These are phyloP conservation scores for Dinothrombium tinctorium DNA, from an alignment of 1,140 invertebrate species.

Conservation along the genomic window DNA sequence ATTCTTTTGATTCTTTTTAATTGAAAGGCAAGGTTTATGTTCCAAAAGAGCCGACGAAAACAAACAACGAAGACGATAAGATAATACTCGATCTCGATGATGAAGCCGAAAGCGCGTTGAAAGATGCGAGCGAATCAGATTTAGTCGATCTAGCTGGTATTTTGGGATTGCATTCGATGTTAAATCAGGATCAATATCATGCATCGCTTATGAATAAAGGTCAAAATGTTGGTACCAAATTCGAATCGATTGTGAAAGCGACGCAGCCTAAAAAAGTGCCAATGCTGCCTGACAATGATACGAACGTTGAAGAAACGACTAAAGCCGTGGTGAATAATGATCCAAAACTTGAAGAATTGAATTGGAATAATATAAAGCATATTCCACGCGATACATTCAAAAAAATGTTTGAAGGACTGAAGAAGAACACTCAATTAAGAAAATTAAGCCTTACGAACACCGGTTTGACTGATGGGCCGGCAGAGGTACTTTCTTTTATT, in stretches of 20 bases:
- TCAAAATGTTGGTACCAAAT: conserved; percentile 33
- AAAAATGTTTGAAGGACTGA: conserved; percentile 61
- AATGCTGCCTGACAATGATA: conserved; percentile 60
- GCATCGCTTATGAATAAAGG: conserved; percentile 77
- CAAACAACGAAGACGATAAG: conserved; percentile 24
- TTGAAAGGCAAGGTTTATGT: conserved; percentile 36
- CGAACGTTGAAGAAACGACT: conserved; percentile 72
- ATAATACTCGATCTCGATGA: conserved; percentile 78
- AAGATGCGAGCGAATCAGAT: conserved; percentile 78
- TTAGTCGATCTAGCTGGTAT: conserved; percentile 98
- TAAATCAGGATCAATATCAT: conserved; percentile 99
- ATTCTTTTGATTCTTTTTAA: neutral
- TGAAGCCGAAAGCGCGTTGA: conserved; percentile 82
- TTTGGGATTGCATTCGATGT: conserved; percentile 96
- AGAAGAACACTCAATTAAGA: conserved; percentile 71
- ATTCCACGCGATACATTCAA: conserved; percentile 88
- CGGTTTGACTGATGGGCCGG: conserved; percentile 65
- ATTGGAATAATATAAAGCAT: conserved; percentile 97
- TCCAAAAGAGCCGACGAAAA: conserved; percentile 45
- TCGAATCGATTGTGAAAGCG: conserved; percentile 64
- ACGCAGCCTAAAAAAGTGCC: conserved; percentile 71
- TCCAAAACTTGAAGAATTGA: conserved; percentile 55
- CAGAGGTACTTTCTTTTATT: conserved; percentile 23
- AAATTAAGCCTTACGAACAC: conserved; percentile 78
- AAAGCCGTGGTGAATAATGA: conserved; percentile 57